Evolutionary conservation across 2,113 vertebrate genomes (phyloP).

Genomic region (Girardinichthys multiradiatus): DNA sequence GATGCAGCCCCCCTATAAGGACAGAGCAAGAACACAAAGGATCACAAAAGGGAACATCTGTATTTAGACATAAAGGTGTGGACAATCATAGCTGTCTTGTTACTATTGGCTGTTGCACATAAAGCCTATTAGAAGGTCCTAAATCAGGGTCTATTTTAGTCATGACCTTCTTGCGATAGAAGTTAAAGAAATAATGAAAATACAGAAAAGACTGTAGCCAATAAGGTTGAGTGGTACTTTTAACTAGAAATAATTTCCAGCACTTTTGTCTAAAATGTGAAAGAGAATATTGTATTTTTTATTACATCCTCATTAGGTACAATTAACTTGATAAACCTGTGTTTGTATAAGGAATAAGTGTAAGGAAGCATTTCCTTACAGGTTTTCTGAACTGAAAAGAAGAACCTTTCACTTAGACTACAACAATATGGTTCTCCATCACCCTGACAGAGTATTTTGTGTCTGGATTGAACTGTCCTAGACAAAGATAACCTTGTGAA

Average conservation of each 20-base stretch:
- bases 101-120: slow-evolving; percentile 2
- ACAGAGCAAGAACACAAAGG: slow-evolving; percentile 26
- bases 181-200: neutral
- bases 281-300: neutral
- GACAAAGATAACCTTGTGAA: slow-evolving; percentile 69
- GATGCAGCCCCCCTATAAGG: slow-evolving; percentile 18
- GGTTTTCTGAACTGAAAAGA: neutral
- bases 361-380: neutral
- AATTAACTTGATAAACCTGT: neutral
- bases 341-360: neutral
- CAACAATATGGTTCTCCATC: neutral
- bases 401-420: neutral
- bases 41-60: slow-evolving; percentile 36
- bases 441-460: neutral
- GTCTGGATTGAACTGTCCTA: slow-evolving; percentile 41
- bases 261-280: neutral
- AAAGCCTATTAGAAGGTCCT: slow-evolving; percentile 1
- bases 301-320: neutral
- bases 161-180: neutral
- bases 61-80: slow-evolving; percentile 57
- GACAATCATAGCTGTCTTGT: slow-evolving; percentile 24
- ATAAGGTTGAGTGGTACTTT: neutral
- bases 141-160: slow-evolving; percentile 38
- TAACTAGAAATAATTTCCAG: neutral
- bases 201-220: neutral